phyloP scores from a whole-genome alignment of 2,797 vertebrate species.

The Sebastes minor region DNA sequence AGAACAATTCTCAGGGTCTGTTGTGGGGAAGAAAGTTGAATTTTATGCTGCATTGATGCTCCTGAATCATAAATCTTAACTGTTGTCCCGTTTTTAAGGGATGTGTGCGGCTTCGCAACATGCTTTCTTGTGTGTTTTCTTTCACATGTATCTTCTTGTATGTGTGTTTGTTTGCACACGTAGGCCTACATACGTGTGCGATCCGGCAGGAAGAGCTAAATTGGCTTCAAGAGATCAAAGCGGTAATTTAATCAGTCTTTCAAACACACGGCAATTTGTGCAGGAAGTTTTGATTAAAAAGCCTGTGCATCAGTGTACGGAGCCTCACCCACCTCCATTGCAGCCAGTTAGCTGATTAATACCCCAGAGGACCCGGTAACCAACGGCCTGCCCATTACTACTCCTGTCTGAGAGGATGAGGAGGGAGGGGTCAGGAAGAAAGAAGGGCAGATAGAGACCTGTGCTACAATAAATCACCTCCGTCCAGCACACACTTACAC shows the following conservation, averaged over 20 bases:
- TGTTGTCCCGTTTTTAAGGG: neutral
- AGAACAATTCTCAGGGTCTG: neutral
- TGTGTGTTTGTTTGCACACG: conserved; percentile 24
- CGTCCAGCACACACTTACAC: neutral
- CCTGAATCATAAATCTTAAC: conserved; percentile 10
- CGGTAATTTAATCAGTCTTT: conserved; percentile 65
- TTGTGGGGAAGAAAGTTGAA: neutral
- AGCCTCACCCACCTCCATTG: conserved; percentile 43
- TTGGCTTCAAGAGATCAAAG: conserved; percentile 64
- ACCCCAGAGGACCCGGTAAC: conserved; percentile 57
- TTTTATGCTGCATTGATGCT: neutral
- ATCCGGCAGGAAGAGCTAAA: conserved; percentile 34
- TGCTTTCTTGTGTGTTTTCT: conserved; percentile 5
- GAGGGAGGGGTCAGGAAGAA: conserved; percentile 16
- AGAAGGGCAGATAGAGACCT: conserved; percentile 15
- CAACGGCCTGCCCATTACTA: conserved; percentile 34
- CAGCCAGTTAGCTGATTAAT: conserved; percentile 72
- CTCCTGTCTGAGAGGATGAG: conserved; percentile 30
- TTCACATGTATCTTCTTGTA: neutral
- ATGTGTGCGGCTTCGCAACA: neutral
- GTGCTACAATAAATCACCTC: conserved; percentile 38
- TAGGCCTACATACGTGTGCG: neutral
- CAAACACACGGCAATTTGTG: conserved; percentile 46
- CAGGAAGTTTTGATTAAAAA: conserved; percentile 71
- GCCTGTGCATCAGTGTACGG: conserved; percentile 44